Evolutionary conservation across 2,888 invertebrate genomes (phyloP).

Genomic region (Campoplex capitator): DNA sequence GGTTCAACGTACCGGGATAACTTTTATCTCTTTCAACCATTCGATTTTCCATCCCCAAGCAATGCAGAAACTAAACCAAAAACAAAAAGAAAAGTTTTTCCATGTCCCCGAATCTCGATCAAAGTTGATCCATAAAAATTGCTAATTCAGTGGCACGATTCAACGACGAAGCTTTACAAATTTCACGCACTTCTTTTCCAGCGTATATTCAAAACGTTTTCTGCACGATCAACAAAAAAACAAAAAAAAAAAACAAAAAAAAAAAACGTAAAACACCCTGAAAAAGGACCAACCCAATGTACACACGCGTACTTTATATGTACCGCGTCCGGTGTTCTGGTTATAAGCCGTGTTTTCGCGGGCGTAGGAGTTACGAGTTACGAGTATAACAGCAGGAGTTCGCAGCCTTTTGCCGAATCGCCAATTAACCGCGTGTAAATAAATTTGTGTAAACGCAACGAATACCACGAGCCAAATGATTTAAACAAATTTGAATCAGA

Average conservation of each 20-base stretch:
- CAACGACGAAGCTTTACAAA: background rate
- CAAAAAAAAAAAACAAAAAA: too few relatives aligned
- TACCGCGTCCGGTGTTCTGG: conserved; percentile 28
- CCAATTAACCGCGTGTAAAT: conserved; percentile 63
- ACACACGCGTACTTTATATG: background rate
- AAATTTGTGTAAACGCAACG: conserved; percentile 47
- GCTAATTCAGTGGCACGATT: background rate
- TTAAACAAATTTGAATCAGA: background rate
- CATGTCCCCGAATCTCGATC: too few relatives aligned
- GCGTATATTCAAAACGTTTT: background rate
- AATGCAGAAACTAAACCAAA: too few relatives aligned
- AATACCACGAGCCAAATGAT: conserved; percentile 41
- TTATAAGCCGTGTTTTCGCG: conserved; percentile 7
- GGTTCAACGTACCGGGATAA: too few relatives aligned
- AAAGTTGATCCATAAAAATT: background rate
- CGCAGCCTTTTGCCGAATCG: conserved; percentile 38
- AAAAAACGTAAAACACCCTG: background rate
- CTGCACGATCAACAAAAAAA: background rate
- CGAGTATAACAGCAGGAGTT: conserved; percentile 23
- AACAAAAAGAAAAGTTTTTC: too few relatives aligned
- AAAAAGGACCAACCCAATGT: background rate
- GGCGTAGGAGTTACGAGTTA: conserved; percentile 27
- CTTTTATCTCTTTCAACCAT: too few relatives aligned
- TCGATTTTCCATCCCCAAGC: too few relatives aligned
- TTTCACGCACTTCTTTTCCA: background rate